Evolutionary conservation across 2,888 invertebrate genomes (phyloP).

Genomic region (Sinopyrophorus schimmeli): DNA sequence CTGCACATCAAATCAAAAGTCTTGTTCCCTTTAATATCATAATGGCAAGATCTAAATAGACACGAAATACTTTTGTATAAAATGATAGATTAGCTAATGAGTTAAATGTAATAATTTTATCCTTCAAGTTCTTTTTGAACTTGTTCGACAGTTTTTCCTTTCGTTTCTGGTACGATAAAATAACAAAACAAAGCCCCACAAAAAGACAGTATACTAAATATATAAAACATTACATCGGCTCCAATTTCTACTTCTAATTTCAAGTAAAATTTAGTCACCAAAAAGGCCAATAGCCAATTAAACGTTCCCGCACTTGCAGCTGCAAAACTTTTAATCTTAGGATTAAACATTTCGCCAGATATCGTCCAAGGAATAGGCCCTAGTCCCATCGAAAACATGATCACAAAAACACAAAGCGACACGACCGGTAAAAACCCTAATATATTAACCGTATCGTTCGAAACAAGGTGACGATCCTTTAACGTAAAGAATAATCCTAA

Average conservation of each 20-base stretch:
- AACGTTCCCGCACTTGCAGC: slow-evolving; percentile 78
- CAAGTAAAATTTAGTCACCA: slow-evolving; percentile 75
- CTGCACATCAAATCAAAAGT: too few relatives aligned
- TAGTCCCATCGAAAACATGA: slow-evolving; percentile 80
- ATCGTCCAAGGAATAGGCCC: slow-evolving; percentile 91
- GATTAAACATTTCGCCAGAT: slow-evolving; percentile 79
- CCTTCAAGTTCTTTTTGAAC: slow-evolving; percentile 60
- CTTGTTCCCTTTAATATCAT: too few relatives aligned
- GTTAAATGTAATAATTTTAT: too few relatives aligned
- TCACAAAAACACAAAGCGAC: slow-evolving; percentile 74
- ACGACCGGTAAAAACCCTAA: slow-evolving; percentile 77
- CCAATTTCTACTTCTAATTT: slow-evolving; percentile 63
- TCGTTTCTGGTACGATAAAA: slow-evolving; percentile 69
- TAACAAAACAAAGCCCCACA: slow-evolving; percentile 70
- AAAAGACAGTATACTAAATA: slow-evolving; percentile 70
- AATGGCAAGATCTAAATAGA: background rate
- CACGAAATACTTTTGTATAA: too few relatives aligned
- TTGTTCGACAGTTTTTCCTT: slow-evolving; percentile 72
- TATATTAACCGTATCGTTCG: slow-evolving; percentile 55
- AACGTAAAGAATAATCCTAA: slow-evolving; percentile 72
- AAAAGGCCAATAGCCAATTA: slow-evolving; percentile 81
- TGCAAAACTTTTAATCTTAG: slow-evolving; percentile 77
- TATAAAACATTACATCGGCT: slow-evolving; percentile 70
- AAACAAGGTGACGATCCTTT: slow-evolving; percentile 47
- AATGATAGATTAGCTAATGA: too few relatives aligned